phyloP scores from a whole-genome alignment of 2,888 invertebrate genomes.

The Molorchus minor region DNA sequence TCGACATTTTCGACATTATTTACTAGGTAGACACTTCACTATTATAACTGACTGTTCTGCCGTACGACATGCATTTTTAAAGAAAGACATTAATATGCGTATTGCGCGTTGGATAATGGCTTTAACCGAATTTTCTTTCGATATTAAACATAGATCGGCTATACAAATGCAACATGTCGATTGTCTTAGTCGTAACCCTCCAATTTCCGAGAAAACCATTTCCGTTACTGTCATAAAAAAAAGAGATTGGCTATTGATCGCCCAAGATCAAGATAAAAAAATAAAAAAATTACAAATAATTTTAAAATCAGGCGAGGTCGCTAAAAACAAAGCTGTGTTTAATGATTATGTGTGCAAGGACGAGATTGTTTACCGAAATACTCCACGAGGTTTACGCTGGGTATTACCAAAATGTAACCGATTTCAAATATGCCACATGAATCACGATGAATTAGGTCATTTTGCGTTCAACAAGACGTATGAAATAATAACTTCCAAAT shows the following conservation, averaged over 20 bases:
- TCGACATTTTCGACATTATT: conserved; percentile 44
- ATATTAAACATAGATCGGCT: conserved; percentile 22
- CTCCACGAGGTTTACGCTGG: background rate
- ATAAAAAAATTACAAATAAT: background rate
- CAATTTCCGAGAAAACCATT: background rate
- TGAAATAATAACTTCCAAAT: background rate
- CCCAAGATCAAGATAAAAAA: conserved; percentile 19
- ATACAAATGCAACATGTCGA: conserved; percentile 32
- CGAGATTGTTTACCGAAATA: conserved; percentile 2
- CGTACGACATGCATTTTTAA: conserved; percentile 27
- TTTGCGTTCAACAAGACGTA: conserved; percentile 6
- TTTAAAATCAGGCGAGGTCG: background rate
- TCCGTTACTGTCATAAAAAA: conserved; percentile 14
- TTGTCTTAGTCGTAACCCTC: conserved; percentile 30
- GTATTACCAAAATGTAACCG: background rate
- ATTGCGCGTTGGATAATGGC: conserved; percentile 30
- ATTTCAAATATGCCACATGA: conserved; percentile 1
- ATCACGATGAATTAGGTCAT: conserved; percentile 5
- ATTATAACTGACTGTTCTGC: conserved; percentile 48
- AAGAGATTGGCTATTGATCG: conserved; percentile 32
- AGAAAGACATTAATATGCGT: conserved; percentile 25
- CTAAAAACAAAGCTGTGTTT: conserved; percentile 1
- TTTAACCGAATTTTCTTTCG: conserved; percentile 23
- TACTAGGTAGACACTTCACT: conserved; percentile 43
- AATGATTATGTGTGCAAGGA: background rate